phyloP scores from a whole-genome alignment of 1,140 invertebrate species.

The Ylistrum balloti region DNA sequence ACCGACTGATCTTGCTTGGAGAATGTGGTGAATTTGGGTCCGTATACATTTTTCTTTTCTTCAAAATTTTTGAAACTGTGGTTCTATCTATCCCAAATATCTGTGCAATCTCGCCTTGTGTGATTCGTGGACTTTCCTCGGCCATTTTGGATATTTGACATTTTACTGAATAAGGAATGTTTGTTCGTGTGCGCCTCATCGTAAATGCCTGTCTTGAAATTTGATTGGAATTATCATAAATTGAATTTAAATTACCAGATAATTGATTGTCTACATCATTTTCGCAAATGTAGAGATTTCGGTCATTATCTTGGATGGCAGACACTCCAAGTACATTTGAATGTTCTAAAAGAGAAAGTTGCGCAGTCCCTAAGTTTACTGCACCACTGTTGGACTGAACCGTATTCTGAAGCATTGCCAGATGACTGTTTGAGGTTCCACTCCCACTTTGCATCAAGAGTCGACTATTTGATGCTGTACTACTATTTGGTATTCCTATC shows the following conservation, averaged over 20 bases:
- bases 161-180: conserved; percentile 60
- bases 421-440: background rate
- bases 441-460: background rate
- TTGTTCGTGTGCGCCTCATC: conserved; percentile 56
- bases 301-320: background rate
- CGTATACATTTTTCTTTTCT: conserved; percentile 55
- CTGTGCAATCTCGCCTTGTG: conserved; percentile 68
- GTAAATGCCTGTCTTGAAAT: conserved; percentile 3
- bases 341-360: conserved; percentile 9
- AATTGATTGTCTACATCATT: background rate
- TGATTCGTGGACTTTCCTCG: conserved; percentile 64
- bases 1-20: background rate
- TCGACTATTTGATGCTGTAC: background rate
- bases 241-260: background rate
- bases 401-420: background rate
- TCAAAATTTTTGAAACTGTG: conserved; percentile 67
- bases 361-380: background rate
- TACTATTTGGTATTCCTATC: background rate
- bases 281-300: conserved; percentile 10
- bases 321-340: conserved; percentile 5
- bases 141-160: conserved; percentile 61
- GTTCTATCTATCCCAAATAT: conserved; percentile 71
- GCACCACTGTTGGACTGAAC: background rate
- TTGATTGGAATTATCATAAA: background rate
- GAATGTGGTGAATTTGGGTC: background rate